Base-by-base conservation (phyloP, 2,797 vertebrate species). In the Cetoscarus ocellatus region DNA sequence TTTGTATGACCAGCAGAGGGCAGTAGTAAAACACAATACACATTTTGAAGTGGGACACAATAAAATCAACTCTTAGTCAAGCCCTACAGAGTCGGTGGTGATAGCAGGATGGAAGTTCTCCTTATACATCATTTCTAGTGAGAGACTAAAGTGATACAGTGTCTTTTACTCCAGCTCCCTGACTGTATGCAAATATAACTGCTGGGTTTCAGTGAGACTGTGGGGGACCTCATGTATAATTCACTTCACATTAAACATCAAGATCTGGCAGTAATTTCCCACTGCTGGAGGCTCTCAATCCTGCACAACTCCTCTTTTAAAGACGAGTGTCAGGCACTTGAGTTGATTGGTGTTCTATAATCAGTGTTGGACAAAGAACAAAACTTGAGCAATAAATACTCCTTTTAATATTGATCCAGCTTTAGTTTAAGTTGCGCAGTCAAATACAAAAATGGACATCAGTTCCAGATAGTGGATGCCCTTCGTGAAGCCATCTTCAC, bases 1-100 rank as follows among this genome's bases (percentile, higher is more conserved):
- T 5, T 17, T 8, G 36, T 7, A n/a, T 5, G 27, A n/a, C 83
- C 90, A 85, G 79, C 48, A 90, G 88, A 69, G 67, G 60, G 82
- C 79, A 84, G 80, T 71, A 78, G 82, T 43, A 48, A 38, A 67
- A 36, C 56, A 80, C 39, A 40, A 19, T 66, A 66, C 2, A 50
- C 17, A 19, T 61, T 13, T 39, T 64, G 3, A n/a, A 27, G 34
- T 8, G 11, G 38, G n/a, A 8, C 12, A 1, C 3, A 13, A 0
- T 7, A 7, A 53, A 18, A 61, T 39, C 0, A 27, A 19, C 4
- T 47, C 14, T 55, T 5, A 50, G 1, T 51, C 27, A 55, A 57
- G 8, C 14, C 40, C 3, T 12, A 7, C 0, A 39, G 10, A 35
- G 17, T 0, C 13, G 0, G 36, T 34, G 45, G 58, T 65, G 13